A percentile compares a stretch with the other conserved stretches of the same genome.
Evolutionary conservation across 2,888 invertebrate species (phyloP).

Genomic region (Aplocera efformata): DNA sequence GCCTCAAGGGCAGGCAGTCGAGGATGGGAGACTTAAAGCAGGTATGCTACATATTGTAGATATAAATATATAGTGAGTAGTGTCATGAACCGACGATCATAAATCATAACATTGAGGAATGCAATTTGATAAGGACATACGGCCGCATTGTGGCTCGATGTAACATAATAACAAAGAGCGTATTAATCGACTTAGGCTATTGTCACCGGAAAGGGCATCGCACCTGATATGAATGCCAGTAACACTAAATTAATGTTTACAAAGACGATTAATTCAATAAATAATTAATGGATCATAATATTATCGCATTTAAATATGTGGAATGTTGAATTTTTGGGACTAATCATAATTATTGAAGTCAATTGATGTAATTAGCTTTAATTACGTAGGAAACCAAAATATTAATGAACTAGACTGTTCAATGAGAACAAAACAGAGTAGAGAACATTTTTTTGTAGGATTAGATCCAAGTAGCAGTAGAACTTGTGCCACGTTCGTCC

Average conservation of each 20-base stretch:
- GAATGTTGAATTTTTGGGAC: constrained; percentile 2
- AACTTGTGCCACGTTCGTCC: no score
- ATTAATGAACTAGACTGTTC: constrained; percentile 5
- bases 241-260: constrained; percentile 27
- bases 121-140: constrained; percentile 56
- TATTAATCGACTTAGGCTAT: constrained; percentile 39
- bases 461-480: no score
- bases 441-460: no score
- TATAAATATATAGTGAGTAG: not conserved
- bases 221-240: constrained; percentile 39
- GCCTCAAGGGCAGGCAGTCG: constrained; percentile 90
- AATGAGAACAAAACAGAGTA: no score
- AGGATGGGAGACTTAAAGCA: constrained; percentile 90
- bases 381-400: constrained; percentile 5
- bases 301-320: constrained; percentile 12
- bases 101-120: constrained; percentile 38
- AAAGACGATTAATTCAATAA: constrained; percentile 17
- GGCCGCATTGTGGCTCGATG: constrained; percentile 44
- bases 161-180: constrained; percentile 39
- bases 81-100: constrained; percentile 11
- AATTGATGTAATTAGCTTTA: constrained; percentile 12
- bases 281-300: constrained; percentile 21
- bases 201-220: constrained; percentile 35
- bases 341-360: not conserved
- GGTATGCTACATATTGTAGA: constrained; percentile 69